Evolutionary conservation across 35 echinoderm and acorn worm species (phyloP), one percentile per base, ranked within the genome.

Genomic region (Strongylocentrotus purpuratus): DNA sequence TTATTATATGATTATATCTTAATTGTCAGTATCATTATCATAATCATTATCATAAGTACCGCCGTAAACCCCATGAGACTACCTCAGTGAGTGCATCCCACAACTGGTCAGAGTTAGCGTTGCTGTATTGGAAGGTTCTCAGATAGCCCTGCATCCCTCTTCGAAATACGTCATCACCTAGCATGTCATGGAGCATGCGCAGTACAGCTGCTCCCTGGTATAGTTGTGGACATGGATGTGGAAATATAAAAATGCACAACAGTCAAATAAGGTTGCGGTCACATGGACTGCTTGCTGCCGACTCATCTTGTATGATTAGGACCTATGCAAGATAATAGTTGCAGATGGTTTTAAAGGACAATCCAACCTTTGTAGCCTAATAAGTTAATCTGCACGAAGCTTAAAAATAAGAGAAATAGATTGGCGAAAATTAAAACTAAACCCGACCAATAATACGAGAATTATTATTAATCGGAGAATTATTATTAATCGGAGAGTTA

Each of bases 151-250:
- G 94, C 7, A 98, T 94, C 7, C 98, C 98, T 4, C 86, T 95
- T 14, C 47, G 48, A 88, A 99, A 99, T 12, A 95, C 92, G 2
- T 97, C 95, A 18, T 97, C 87, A 25, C 89, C 90, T 7, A 99
- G 94, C 33, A 85, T 96, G 48, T 97, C 90, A 45, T 96, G 50
- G 48, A 99, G 61, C 98, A 97, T 99, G 17, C 98, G 94, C 22
- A 99, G 96, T 45, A 99, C 88, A 22, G 98, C 86, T 33, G 98
- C 97, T 91, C 98, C 98, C 98, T 98, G 93, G 91, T 48, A 92
- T 12, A 58, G 47, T 32, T 89, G 65, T 70, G 6, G 61, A 50
- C 12, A 10, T 0, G 12, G 61, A 70, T 25, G 17, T 25, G 17
- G 52, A 59, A 65, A 28, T 28, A 28, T 70, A 70, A 70, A 20